Conservation (phyloP, 2,888 invertebrate genomes). For the Pandemis cinnamomeana region DNA sequence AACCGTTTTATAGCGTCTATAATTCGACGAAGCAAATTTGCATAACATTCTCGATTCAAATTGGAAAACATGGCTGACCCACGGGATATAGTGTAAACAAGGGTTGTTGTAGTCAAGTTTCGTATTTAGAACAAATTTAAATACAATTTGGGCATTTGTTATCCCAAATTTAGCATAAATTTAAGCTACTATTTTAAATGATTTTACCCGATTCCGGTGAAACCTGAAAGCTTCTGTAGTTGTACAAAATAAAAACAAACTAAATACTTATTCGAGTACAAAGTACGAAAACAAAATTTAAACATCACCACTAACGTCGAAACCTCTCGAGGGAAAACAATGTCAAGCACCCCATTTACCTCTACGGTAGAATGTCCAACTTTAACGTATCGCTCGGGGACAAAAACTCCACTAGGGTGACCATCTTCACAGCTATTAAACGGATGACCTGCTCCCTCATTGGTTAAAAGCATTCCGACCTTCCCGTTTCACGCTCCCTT, state of each 20-base stretch:
- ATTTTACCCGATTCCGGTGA: too few species aligned
- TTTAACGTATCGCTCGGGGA: slow-evolving; percentile 20
- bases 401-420: slow-evolving; percentile 35
- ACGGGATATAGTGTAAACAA: slow-evolving; percentile 10
- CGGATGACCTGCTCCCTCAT: slow-evolving; percentile 32
- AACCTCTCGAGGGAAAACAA: slow-evolving; percentile 1
- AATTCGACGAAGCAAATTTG: slow-evolving; percentile 9
- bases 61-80: slow-evolving; percentile 19
- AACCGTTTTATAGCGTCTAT: neutral
- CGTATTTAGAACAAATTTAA: slow-evolving; percentile 8
- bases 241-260: neutral
- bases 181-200: too few species aligned
- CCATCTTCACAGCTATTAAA: slow-evolving; percentile 39
- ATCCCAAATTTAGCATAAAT: neutral
- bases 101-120: slow-evolving; percentile 1
- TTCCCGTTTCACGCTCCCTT: slow-evolving; percentile 30
- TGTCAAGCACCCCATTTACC: slow-evolving; percentile 5
- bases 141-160: slow-evolving; percentile 4
- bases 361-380: slow-evolving; percentile 22
- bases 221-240: too few species aligned
- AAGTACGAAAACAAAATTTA: slow-evolving; percentile 1
- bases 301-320: slow-evolving; percentile 5
- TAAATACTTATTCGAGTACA: neutral
- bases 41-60: slow-evolving; percentile 21
- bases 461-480: slow-evolving; percentile 32